Evolutionary conservation across 1,140 invertebrate genomes (phyloP).

Genomic region (Pseudomyrmex sp.): DNA sequence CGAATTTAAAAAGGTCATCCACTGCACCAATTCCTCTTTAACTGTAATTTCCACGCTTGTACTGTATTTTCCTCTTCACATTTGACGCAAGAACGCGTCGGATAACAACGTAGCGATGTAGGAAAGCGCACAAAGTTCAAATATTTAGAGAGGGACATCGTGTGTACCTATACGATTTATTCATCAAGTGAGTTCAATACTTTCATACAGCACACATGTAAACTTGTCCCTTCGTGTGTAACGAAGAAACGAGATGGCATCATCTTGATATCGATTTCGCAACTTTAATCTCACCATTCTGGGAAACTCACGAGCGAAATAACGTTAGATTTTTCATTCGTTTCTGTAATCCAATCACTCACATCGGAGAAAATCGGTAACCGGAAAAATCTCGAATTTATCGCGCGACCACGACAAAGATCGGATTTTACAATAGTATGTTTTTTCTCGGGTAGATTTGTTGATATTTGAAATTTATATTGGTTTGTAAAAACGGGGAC

Average conservation of each 20-base stretch:
- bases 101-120: neutral
- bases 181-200: neutral
- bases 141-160: neutral
- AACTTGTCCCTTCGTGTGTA: neutral
- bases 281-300: constrained; percentile 19
- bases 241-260: neutral
- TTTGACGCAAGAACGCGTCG: neutral
- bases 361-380: constrained; percentile 18
- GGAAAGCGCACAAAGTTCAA: neutral
- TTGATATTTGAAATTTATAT: neutral
- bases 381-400: constrained; percentile 19
- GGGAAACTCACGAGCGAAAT: constrained; percentile 2
- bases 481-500: neutral
- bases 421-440: constrained; percentile 5
- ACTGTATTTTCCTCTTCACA: neutral
- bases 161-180: too few species aligned
- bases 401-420: neutral
- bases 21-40: neutral
- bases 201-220: neutral
- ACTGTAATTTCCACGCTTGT: neutral
- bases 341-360: constrained; percentile 33
- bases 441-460: neutral
- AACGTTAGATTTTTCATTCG: constrained; percentile 24
- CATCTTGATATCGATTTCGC: neutral
- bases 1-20: constrained; percentile 2